A percentile compares a stretch with the other conserved stretches of the same genome.
Conservation (phyloP, 2,113 vertebrate genomes). For the Neofelis nebulosa region DNA sequence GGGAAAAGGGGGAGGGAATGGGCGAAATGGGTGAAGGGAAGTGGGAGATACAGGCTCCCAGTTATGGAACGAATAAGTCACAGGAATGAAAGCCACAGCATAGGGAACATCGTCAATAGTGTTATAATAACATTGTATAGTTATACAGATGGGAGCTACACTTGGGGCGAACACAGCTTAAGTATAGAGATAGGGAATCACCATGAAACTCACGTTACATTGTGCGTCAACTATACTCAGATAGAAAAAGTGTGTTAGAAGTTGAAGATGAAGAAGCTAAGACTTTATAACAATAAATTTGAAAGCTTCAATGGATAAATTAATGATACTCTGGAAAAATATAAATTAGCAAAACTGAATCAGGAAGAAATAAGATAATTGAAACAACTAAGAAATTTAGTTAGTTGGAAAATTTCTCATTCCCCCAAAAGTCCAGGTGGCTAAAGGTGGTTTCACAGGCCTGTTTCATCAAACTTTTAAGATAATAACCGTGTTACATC, state of each 20-base stretch:
- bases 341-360: neutral
- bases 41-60: no score
- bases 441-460: neutral
- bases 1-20: no score
- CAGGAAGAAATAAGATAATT: neutral
- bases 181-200: no score
- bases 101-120: no score
- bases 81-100: no score
- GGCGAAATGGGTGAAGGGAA: no score
- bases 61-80: no score
- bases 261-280: slow-evolving; percentile 26
- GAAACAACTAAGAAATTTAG: slow-evolving; percentile 24
- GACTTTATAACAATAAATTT: neutral
- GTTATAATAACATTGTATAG: no score
- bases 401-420: neutral
- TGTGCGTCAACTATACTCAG: no score
- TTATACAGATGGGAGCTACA: no score
- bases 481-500: neutral
- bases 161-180: no score
- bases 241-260: neutral
- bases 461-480: neutral
- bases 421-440: neutral
- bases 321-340: neutral
- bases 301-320: neutral
- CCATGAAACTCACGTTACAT: no score